phyloP scores from a whole-genome alignment of 1,140 invertebrate species.

The Heliconius eleuchia region DNA sequence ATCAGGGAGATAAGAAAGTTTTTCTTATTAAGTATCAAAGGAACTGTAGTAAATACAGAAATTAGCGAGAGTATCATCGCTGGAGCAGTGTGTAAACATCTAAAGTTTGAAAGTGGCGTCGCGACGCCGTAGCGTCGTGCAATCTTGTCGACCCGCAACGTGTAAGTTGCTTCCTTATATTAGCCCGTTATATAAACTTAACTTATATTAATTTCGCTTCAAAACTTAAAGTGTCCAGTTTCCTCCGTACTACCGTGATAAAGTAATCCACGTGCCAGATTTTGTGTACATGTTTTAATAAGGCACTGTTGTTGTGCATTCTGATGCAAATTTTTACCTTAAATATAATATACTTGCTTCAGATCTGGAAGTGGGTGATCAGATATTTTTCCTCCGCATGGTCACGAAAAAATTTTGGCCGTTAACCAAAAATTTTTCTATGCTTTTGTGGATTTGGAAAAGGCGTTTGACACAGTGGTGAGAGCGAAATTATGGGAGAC shows the following conservation, averaged over 20 bases:
- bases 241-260: not conserved
- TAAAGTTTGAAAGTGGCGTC: constrained; percentile 65
- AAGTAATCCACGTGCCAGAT: constrained; percentile 3
- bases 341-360: too few species aligned
- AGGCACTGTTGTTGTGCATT: too few species aligned
- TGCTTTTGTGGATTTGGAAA: too few species aligned
- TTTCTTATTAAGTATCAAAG: constrained; percentile 74
- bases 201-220: constrained; percentile 30
- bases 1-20: constrained; percentile 66
- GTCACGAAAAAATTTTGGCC: too few species aligned
- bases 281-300: not conserved
- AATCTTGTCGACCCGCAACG: constrained; percentile 44
- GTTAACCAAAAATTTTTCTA: too few species aligned
- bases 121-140: constrained; percentile 46
- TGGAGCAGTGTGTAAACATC: constrained; percentile 70
- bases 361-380: too few species aligned
- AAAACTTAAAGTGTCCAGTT: constrained; percentile 14
- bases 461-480: too few species aligned
- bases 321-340: not conserved
- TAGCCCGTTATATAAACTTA: constrained; percentile 48
- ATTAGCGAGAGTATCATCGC: constrained; percentile 72
- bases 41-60: constrained; percentile 73
- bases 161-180: constrained; percentile 52
- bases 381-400: too few species aligned
- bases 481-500: too few species aligned